Percentiles rank a stretch among this genome's conserved stretches.
Conservation (phyloP, 37 sponge, comb jelly and placozoan genomes). For the Lycopodina hypogea region DNA sequence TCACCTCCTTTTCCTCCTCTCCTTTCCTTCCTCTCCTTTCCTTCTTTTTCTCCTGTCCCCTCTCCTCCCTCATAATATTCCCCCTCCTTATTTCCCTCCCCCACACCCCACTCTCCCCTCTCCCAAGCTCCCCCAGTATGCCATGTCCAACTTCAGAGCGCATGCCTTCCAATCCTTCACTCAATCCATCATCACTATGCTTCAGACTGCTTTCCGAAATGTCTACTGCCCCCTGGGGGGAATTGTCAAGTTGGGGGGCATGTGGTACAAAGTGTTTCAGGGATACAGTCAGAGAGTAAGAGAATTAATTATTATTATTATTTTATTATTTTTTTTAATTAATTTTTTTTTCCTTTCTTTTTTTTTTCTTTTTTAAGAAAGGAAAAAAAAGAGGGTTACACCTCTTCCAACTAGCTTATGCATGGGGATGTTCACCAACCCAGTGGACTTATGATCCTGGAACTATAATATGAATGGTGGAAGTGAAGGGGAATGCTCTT, state of each 20-base stretch:
- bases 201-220: slow-evolving; percentile 16
- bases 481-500: no score
- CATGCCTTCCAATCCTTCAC: slow-evolving; percentile 23
- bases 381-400: background rate
- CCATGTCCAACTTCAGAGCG: slow-evolving; percentile 17
- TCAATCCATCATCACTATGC: slow-evolving; percentile 2
- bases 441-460: no score
- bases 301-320: no score
- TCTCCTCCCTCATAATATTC: background rate
- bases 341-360: background rate
- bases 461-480: no score
- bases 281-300: slow-evolving; percentile 21
- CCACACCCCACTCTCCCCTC: background rate
- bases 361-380: background rate
- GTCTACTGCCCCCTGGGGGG: slow-evolving; percentile 48
- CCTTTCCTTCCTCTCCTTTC: background rate
- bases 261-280: slow-evolving; percentile 45
- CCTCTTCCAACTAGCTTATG: background rate
- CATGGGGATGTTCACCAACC: no score
- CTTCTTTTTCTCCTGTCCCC: background rate
- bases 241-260: slow-evolving; percentile 14
- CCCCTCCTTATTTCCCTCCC: background rate
- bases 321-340: background rate
- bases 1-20: background rate
- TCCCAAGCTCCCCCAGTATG: background rate